Percentiles rank a stretch among this genome's conserved stretches.
Evolutionary conservation across 2,113 vertebrate genomes (phyloP).

Genomic region (Tupaia chinensis): DNA sequence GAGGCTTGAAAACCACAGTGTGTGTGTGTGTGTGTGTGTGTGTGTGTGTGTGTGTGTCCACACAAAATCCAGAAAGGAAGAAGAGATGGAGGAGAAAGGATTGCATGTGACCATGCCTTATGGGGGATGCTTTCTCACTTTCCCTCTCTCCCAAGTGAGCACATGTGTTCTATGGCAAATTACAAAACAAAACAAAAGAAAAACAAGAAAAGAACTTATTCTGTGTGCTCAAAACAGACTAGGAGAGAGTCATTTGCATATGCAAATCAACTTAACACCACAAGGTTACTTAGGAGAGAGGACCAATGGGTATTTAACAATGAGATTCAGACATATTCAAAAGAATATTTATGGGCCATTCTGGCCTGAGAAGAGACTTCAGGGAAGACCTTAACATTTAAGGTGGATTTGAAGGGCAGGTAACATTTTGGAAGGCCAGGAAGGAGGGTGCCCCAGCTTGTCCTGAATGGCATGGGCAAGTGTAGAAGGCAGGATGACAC

Average conservation of each 20-base stretch:
- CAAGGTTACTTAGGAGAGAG: background rate
- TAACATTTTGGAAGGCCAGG: background rate
- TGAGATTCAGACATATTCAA: too few relatives aligned
- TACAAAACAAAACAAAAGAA: too few relatives aligned
- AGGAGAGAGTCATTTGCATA: background rate
- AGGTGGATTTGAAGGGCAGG: background rate
- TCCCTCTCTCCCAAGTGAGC: too few relatives aligned
- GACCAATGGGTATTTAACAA: background rate
- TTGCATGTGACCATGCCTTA: too few relatives aligned
- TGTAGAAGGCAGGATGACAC: background rate
- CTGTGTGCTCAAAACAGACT: background rate
- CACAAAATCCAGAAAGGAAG: too few relatives aligned
- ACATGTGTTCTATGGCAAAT: too few relatives aligned
- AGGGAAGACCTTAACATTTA: background rate
- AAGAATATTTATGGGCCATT: background rate
- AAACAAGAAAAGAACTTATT: background rate
- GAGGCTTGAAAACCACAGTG: too few relatives aligned
- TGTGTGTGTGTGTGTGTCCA: too few relatives aligned
- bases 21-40: too few relatives aligned
- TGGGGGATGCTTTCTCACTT: too few relatives aligned
- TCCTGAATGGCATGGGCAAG: background rate
- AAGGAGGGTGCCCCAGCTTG: background rate
- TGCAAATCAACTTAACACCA: background rate
- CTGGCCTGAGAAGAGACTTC: background rate
- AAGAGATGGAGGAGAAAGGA: too few relatives aligned